Base-by-base conservation (phyloP, 2,113 vertebrate genomes). In the Crotalus tigris region DNA sequence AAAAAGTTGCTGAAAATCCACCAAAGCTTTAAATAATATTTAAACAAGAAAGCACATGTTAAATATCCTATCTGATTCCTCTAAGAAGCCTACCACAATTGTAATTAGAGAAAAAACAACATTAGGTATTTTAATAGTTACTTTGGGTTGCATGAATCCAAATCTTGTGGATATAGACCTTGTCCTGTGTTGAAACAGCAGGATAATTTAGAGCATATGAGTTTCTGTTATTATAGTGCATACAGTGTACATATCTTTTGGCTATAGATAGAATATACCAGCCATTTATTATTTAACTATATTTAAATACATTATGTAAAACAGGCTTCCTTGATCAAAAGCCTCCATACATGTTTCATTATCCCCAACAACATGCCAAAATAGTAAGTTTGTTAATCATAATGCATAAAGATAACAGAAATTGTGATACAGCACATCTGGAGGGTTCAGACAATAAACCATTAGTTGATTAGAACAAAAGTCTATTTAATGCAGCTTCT, bases 21-120 rank as follows among this genome's bases (percentile, higher is more conserved):
- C 17, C 55, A 96, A 96, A 95, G 85, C 94, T 97, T 93, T 97
- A 94, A 95, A 95, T 85, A 94, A 92, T 96, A 85, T 96, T 94
- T 93, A 96, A 96, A 92, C 94, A 96, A 91, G 96, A 97, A 92
- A 94, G 91, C 0, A 0, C 87, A 91, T 90, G 93, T 61, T 95
- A 87, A 94, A 96, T 96, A 91, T 96, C 88, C 51, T 3, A 90
- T 95, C 96, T 96, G 95, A 96, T 97, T 96, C 81, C 93, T 33
- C 90, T 91, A 95, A 4, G 95, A 94, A 94, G 44, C 46, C 95
- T 94, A 96, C 94, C 87, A 61, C 93, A 15, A 21, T 91, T 24
- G 87, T 92, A 92, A 90, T n/a, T 46, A 92, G 90, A 23, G 89
- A 94, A 93, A 94, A 87, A 94, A 87, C 2, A 92, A n/a, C 17